phyloP scores from a whole-genome alignment of 2,888 invertebrate genomes.

The Pedicia rivosa region DNA sequence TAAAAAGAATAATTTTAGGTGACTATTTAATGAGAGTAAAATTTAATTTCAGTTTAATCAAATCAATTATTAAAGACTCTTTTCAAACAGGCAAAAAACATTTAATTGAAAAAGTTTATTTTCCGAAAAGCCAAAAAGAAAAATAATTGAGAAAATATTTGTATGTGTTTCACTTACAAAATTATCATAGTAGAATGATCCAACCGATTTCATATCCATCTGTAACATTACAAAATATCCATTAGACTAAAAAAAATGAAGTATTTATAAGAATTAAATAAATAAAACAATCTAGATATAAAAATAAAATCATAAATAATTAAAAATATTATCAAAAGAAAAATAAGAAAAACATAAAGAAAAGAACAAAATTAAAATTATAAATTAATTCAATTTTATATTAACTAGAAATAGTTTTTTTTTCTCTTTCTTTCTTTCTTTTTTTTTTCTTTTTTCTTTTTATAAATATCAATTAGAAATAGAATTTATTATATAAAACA shows the following conservation, averaged over 20 bases:
- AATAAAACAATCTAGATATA: slow-evolving; percentile 2
- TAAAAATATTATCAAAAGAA: not conserved
- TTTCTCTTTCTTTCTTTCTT: no score
- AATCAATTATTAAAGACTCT: no score
- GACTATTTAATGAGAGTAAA: no score
- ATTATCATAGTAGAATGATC: slow-evolving; percentile 91
- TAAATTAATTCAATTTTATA: not conserved
- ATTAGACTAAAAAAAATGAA: not conserved
- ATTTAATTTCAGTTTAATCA: no score
- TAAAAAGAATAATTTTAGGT: no score
- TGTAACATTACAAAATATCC: slow-evolving; percentile 33
- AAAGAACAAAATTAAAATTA: not conserved
- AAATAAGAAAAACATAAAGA: not conserved
- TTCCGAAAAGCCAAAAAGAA: not conserved
- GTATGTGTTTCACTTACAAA: slow-evolving; percentile 88
- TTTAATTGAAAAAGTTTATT: not conserved
- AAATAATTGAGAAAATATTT: slow-evolving; percentile 10
- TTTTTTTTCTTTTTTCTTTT: no score
- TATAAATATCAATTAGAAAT: no score
- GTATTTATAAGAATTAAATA: not conserved
- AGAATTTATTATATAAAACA: no score
- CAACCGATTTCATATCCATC: slow-evolving; percentile 94
- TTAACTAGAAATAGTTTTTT: no score
- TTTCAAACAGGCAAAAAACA: not conserved
- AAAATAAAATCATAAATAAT: slow-evolving; percentile 1